phyloP scores from a whole-genome alignment of 2,113 vertebrate species.

The Boulengeromyrus knoepffleri region DNA sequence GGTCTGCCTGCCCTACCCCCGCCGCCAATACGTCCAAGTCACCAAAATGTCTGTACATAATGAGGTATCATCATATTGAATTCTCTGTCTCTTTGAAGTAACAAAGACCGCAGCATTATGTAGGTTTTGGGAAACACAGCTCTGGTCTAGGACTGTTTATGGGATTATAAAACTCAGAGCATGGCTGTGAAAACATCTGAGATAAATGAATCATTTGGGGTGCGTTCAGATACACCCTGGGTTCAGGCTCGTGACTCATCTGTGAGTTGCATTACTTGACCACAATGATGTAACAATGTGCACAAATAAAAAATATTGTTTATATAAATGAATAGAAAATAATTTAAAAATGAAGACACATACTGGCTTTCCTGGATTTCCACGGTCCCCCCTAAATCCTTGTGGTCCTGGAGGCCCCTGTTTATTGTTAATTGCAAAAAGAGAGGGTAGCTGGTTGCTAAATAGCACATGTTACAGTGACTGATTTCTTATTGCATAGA shows the following conservation, averaged over 20 bases:
- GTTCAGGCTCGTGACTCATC: not conserved
- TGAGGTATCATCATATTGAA: not conserved
- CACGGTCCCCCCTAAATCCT: slow-evolving; percentile 79
- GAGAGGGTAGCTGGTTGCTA: not conserved
- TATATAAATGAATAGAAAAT: not conserved
- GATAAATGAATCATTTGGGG: not conserved
- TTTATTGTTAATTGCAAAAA: slow-evolving; percentile 8
- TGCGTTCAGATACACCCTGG: not conserved
- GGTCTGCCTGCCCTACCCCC: not conserved
- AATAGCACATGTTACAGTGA: too few relatives aligned
- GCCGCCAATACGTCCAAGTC: not conserved
- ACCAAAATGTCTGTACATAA: not conserved
- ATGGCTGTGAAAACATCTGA: not conserved
- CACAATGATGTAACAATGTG: not conserved
- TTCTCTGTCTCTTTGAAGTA: not conserved
- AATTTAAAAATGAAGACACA: slow-evolving; percentile 27
- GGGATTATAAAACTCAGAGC: not conserved
- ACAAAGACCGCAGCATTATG: not conserved
- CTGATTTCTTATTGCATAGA: not conserved
- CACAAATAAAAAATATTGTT: not conserved
- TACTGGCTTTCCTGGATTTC: slow-evolving; percentile 87
- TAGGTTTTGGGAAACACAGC: not conserved
- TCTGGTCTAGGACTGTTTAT: not conserved
- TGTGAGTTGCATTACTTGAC: not conserved
- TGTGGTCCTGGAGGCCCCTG: slow-evolving; percentile 88